Evolutionary conservation across 2,888 invertebrate genomes (phyloP).

Genomic region (Cecidostiba fungosa): DNA sequence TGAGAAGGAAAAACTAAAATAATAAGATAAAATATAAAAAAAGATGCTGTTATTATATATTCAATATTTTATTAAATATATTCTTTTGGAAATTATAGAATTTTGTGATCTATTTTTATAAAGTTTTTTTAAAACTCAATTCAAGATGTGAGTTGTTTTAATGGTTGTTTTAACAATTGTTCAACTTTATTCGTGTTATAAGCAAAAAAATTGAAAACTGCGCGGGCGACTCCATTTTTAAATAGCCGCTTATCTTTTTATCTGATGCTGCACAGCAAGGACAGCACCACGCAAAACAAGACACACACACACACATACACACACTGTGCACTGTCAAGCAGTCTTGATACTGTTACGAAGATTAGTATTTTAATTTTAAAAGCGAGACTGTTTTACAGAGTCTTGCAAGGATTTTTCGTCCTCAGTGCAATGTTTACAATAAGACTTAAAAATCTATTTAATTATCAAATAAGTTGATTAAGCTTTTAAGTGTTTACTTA

Average conservation of each 20-base stretch:
- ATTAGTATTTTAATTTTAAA: conserved; percentile 6
- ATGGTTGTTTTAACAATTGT: neutral
- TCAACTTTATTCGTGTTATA: neutral
- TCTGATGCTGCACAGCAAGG: too few relatives aligned
- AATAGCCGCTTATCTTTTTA: too few relatives aligned
- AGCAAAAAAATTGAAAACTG: neutral
- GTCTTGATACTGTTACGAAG: neutral
- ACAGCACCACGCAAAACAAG: too few relatives aligned
- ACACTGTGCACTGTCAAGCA: conserved; percentile 38
- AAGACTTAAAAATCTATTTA: conserved; percentile 15
- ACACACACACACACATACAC: too few relatives aligned
- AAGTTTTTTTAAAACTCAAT: too few relatives aligned
- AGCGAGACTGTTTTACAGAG: conserved; percentile 27
- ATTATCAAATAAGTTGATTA: conserved; percentile 31
- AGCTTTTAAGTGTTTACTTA: conserved; percentile 33
- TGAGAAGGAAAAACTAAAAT: too few relatives aligned
- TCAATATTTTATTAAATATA: too few relatives aligned
- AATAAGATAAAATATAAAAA: neutral
- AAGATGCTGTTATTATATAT: too few relatives aligned
- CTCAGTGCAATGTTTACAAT: conserved; percentile 45
- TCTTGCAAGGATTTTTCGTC: conserved; percentile 20
- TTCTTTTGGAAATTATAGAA: too few relatives aligned
- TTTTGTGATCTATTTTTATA: too few relatives aligned
- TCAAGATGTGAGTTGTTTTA: neutral
- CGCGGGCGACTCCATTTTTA: conserved; percentile 49